Base-by-base conservation (phyloP, 1,140 invertebrate genomes). In the Aplysia californica region DNA sequence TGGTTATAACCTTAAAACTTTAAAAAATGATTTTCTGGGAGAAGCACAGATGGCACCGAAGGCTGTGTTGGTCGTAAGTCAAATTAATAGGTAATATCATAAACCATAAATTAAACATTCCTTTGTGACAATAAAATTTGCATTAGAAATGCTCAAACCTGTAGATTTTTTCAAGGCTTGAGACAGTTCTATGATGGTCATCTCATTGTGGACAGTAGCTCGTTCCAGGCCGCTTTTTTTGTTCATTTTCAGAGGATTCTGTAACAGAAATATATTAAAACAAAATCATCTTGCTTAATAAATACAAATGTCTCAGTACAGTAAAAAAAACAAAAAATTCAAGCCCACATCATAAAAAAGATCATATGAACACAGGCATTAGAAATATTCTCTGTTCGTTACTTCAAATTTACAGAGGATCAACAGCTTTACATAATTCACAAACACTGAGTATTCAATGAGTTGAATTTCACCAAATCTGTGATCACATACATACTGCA, bases 161-260 rank as follows among this genome's bases (percentile, higher is more conserved):
- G 59, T 76, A 39, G 74, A 58, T 68, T 38, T 80, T 31, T 68
- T 72, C 41, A 82, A 58, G 4, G 69, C 76, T 55, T 50, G 21
- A 18, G 79, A 76, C 3, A 82, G 33, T 26, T 80, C 68, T 6
- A 56, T 72, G 1, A 82, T 69, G 18, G 81, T 82, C 81, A 82
- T 82, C 21, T 72, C 59, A 5, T 36, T 29, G 59, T 75, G 61
- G 33, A 80, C 41, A 26, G n/a, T 33, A 1, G 50, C 69, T 15
- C 56, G 20, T n/a, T 70, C 64, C n/a, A 76, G 58, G 18, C 69
- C 58, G 0, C 58, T 69, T 4, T 20, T 38, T 23, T 79, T 79
- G n/a, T 59, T 77, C 35, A 35, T 68, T 68, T 39, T 39, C 29
- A 68, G 26, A 68, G 36, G 66, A 15, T 29, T 36, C 64, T 66